Conservation (phyloP, 1,140 invertebrate genomes). For the Drosophila auraria region DNA sequence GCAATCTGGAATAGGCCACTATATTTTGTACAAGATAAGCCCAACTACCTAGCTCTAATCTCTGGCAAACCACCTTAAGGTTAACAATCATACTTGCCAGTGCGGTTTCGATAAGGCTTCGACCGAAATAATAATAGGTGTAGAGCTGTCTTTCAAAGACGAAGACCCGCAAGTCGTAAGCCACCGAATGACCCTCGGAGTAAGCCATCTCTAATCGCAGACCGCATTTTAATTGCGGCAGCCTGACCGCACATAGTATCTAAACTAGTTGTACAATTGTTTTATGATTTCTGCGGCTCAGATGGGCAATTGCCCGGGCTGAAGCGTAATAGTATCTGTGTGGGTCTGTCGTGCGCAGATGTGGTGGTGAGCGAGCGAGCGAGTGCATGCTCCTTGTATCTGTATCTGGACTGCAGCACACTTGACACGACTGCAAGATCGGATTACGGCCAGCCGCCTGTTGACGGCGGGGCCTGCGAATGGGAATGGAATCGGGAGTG, state of each 20-base stretch:
- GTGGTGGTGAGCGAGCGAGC: constrained; percentile 5
- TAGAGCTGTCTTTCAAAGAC: constrained; percentile 23
- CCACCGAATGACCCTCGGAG: constrained; percentile 47
- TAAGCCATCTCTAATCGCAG: constrained; percentile 58
- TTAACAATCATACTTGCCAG: constrained; percentile 29
- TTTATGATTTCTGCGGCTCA: constrained; percentile 51
- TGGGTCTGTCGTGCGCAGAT: constrained; percentile 5
- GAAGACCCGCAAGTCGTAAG: constrained; percentile 32
- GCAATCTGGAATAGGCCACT: not conserved
- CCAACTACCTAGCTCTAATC: constrained; percentile 1
- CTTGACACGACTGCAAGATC: constrained; percentile 75
- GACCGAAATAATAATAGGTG: not conserved
- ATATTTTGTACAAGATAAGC: constrained; percentile 10
- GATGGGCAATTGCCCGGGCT: constrained; percentile 27
- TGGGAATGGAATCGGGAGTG: constrained; percentile 33
- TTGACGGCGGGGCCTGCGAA: constrained; percentile 51
- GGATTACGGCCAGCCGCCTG: constrained; percentile 60
- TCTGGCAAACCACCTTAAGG: constrained; percentile 11
- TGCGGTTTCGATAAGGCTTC: constrained; percentile 32
- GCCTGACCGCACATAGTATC: constrained; percentile 25
- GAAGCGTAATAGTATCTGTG: constrained; percentile 39
- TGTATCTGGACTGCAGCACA: constrained; percentile 55
- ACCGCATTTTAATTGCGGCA: constrained; percentile 70
- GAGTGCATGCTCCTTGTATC: constrained; percentile 60
- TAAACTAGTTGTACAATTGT: constrained; percentile 44